Percentiles rank a stretch among this genome's conserved stretches.
phyloP scores from a whole-genome alignment of 2,113 vertebrate genomes.

The Solea solea region DNA sequence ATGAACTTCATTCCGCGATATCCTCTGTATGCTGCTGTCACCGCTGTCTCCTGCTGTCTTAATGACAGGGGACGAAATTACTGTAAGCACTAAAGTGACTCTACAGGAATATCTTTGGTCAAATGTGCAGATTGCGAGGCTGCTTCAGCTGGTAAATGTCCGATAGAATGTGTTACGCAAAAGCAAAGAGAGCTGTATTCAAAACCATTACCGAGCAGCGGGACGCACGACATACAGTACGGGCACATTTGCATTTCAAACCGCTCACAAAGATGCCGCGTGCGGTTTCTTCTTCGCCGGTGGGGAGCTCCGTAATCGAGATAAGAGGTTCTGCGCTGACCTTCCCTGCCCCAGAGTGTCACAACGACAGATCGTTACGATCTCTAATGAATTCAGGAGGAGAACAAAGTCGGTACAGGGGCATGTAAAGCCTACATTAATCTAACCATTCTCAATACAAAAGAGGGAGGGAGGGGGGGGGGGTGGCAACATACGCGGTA shows the following conservation, averaged over 20 bases:
- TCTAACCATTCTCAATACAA: slow-evolving; percentile 30
- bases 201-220: slow-evolving; percentile 27
- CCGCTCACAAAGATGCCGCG: not conserved
- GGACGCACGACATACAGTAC: not conserved
- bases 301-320: slow-evolving; percentile 45
- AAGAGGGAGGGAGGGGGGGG: not conserved
- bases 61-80: slow-evolving; percentile 11
- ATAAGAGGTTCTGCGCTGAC: slow-evolving; percentile 60
- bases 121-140: no score
- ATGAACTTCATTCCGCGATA: slow-evolving; percentile 66
- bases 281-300: slow-evolving; percentile 3
- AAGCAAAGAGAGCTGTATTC: no score
- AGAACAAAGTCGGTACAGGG: slow-evolving; percentile 34
- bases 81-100: no score
- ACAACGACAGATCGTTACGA: slow-evolving; percentile 62
- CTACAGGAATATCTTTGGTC: no score
- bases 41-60: slow-evolving; percentile 29
- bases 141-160: no score
- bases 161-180: no score
- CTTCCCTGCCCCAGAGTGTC: slow-evolving; percentile 52
- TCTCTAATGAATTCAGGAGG: slow-evolving; percentile 70
- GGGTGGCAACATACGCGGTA: not conserved
- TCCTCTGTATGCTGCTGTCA: slow-evolving; percentile 19
- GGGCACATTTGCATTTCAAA: slow-evolving; percentile 29
- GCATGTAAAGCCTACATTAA: slow-evolving; percentile 56